These are phyloP conservation scores for Hoplias malabaricus DNA, from an alignment of 2,113 vertebrate species.

Conservation along the genomic window DNA sequence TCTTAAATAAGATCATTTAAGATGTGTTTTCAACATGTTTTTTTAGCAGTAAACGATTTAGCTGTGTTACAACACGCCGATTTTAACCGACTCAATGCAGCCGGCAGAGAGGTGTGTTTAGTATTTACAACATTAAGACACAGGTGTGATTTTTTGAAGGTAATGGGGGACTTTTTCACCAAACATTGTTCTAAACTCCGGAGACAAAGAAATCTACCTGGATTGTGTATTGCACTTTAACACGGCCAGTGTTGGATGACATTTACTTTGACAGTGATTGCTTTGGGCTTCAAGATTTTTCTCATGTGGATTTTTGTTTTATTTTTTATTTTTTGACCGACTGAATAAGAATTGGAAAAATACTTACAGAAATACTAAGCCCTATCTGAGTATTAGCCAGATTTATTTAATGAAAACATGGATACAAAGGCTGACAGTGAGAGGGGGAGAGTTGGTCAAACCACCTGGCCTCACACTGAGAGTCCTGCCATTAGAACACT, in stretches of 20 bases:
- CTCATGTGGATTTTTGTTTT: no score
- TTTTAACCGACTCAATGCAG: no score
- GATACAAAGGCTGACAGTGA: neutral
- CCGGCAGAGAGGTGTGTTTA: no score
- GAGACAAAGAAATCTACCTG: neutral
- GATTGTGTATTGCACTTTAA: neutral
- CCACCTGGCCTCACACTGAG: neutral
- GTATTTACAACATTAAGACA: no score
- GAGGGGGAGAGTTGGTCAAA: neutral
- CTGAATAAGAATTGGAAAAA: no score
- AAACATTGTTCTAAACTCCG: neutral
- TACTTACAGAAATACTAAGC: neutral
- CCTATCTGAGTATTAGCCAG: neutral
- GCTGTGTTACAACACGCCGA: no score
- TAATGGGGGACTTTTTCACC: neutral
- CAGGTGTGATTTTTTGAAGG: no score
- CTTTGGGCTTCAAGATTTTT: neutral
- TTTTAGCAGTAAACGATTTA: no score
- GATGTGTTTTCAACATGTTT: no score
- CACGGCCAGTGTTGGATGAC: neutral
- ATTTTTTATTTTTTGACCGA: no score
- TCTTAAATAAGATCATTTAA: no score
- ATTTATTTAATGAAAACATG: neutral
- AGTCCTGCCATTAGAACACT: neutral
- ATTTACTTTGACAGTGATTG: neutral